Evolutionary conservation across 2,797 vertebrate species (phyloP), one percentile per base, ranked within the genome.

Genomic region (Lacerta viridis): DNA sequence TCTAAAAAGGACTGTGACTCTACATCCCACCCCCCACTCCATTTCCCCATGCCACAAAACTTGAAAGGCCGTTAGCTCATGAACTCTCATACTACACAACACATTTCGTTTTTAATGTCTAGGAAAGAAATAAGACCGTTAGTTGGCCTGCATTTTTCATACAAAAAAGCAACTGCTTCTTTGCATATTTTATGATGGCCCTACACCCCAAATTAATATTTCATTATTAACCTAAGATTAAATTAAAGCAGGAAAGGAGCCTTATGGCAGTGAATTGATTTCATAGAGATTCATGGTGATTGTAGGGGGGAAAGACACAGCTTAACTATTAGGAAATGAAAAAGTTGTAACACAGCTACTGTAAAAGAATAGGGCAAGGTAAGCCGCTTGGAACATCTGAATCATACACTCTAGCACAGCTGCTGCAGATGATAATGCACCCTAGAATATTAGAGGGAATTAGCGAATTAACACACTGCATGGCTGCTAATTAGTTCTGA

Each of bases 401-500:
- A 68, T 89, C 72, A 15, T 79, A 18, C 13, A 9, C 72, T 55
- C 69, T n/a, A 84, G 80, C 76, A 86, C 27, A 91, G 83, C 78
- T 86, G 89, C 33, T 0, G 86, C 75, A 89, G 87, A 88, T 66
- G 90, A 91, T 64, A 89, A 95, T 7, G 5, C 36, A 92, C 87
- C n/a, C 78, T 78, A 86, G 83, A 59, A 85, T 90, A 91, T 94
- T 92, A 87, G 88, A 92, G 59, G 84, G 89, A 94, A 94, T 93
- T 94, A 93, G 78, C 36, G n/a, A 95, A 94, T 0, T 1, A 83
- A 94, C 91, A 91, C 94, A 91, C 92, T 94, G 92, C 85, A 89
- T 88, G 92, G 90, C 36, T 87, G 90, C 78, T 95, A 91, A 95
- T 95, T 92, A 93, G 84, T 93, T 93, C 89, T 92, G 89, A 95